These are phyloP conservation scores for Asbolus verrucosus DNA, from an alignment of 1,140 invertebrate species.

Conservation along the genomic window DNA sequence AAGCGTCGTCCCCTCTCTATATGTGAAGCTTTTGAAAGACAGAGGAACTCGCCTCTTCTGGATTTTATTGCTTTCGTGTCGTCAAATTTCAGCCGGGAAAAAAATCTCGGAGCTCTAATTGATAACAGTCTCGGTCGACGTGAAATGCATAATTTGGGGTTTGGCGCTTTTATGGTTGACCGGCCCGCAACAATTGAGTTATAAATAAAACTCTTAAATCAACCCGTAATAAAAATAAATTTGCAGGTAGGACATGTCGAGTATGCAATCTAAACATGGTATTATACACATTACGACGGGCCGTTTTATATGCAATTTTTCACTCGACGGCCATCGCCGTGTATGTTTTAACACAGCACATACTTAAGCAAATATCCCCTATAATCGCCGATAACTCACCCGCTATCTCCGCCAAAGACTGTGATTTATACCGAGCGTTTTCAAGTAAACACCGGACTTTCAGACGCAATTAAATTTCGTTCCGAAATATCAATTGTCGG, in stretches of 20 bases:
- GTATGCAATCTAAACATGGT: slow-evolving; percentile 42
- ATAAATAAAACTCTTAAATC: slow-evolving; percentile 45
- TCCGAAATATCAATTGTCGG: slow-evolving; percentile 21
- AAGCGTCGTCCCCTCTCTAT: slow-evolving; percentile 6
- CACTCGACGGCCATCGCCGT: slow-evolving; percentile 39
- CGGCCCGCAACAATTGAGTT: slow-evolving; percentile 46
- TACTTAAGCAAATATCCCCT: slow-evolving; percentile 42
- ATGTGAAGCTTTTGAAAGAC: slow-evolving; percentile 2
- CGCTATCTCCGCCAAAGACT: slow-evolving; percentile 33
- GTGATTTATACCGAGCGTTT: slow-evolving; percentile 44
- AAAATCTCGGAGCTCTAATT: neutral
- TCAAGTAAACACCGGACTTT: slow-evolving; percentile 36
- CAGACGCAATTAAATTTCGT: slow-evolving; percentile 17
- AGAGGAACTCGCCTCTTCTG: neutral
- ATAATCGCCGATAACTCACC: slow-evolving; percentile 45
- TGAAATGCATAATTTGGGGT: slow-evolving; percentile 32
- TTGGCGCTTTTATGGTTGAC: slow-evolving; percentile 29
- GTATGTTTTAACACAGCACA: slow-evolving; percentile 29
- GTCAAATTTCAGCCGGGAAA: slow-evolving; percentile 3
- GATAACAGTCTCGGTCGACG: slow-evolving; percentile 2
- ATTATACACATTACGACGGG: slow-evolving; percentile 38
- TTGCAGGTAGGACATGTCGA: slow-evolving; percentile 44
- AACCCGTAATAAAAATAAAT: slow-evolving; percentile 43
- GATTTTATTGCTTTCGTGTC: slow-evolving; percentile 2
- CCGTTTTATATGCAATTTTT: slow-evolving; percentile 47